Evolutionary conservation across 2,113 vertebrate genomes (phyloP), one percentile per base, ranked within the genome.

Genomic region (Glaucomys volans): DNA sequence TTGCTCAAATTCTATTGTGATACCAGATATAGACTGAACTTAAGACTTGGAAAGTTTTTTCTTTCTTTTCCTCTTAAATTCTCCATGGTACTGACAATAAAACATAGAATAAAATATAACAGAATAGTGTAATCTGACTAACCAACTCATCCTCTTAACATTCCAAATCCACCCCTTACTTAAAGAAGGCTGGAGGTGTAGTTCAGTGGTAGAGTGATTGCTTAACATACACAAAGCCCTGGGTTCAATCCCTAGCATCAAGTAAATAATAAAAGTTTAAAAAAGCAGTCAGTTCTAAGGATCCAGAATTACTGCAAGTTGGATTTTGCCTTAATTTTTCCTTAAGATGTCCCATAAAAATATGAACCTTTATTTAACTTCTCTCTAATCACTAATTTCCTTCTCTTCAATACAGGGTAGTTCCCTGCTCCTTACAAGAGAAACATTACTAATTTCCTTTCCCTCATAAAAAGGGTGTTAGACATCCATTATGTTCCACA

Each of bases 391-490:
- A 69, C 81, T 59, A 54, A 22, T 91, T 90, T 59, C 72, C 24
- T 69, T 62, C 52, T 94, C 83, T 92, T 94, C 64, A 79, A 47
- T 59, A 87, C 90, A 84, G 42, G 64, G 67, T 87, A 87, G 42
- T 76, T 95, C 50, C 66, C 40, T 42, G n/a, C 40, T 77, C 37
- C 37, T 95, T 90, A 86, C 86, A 95, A 94, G 40, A 90, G 40
- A 52, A 94, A 67, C 32, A 96, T 76, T 81, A 92, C 59, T 75
- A 37, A 96, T 81, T 79, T 62, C 44, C 82, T 72, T 87, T 87
- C 76, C 94, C 42, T 90, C 74, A 24, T 30, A 87, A 94, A 85
- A 92, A 94, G 69, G 66, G n/a, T 87, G 89, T 94, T 74, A 90
- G 37, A 90, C 82, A 94, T 72, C 32, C 35, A 75, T 44, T 30